Evolutionary conservation across 2,113 vertebrate species (phyloP).

Genomic region (Lipophrys pholis): DNA sequence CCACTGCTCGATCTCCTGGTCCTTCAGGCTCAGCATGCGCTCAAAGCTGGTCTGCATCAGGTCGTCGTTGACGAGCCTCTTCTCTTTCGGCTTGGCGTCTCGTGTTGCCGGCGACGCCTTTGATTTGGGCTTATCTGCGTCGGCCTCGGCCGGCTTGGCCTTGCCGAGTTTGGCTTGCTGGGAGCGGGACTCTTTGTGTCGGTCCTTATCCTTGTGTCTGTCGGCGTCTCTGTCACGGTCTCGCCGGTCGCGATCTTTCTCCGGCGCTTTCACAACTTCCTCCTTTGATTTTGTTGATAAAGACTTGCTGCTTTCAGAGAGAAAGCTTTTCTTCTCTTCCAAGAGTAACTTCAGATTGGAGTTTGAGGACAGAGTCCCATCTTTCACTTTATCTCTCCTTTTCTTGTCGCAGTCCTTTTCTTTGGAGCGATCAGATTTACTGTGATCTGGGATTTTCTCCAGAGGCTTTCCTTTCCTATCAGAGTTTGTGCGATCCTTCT

Average conservation of each 20-base stretch:
- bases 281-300: slow-evolving; percentile 89
- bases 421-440: slow-evolving; percentile 88
- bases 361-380: slow-evolving; percentile 77
- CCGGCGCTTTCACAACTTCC: slow-evolving; percentile 88
- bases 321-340: slow-evolving; percentile 89
- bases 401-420: slow-evolving; percentile 91
- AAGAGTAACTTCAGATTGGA: slow-evolving; percentile 85
- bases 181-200: slow-evolving; percentile 88
- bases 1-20: slow-evolving; percentile 98
- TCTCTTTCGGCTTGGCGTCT: slow-evolving; percentile 93
- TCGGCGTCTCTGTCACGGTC: slow-evolving; percentile 89
- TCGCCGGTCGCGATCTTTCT: slow-evolving; percentile 93
- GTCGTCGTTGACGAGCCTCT: slow-evolving; percentile 96
- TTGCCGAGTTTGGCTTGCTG: slow-evolving; percentile 84
- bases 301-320: slow-evolving; percentile 85
- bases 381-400: slow-evolving; percentile 89
- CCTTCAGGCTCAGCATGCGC: slow-evolving; percentile 97
- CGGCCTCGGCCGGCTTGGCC: slow-evolving; percentile 70
- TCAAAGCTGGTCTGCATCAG: slow-evolving; percentile 99
- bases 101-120: slow-evolving; percentile 85
- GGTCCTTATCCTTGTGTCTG: slow-evolving; percentile 92
- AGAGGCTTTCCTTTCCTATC: slow-evolving; percentile 89
- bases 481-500: slow-evolving; percentile 85
- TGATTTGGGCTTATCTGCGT: slow-evolving; percentile 87
- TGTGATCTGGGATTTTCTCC: slow-evolving; percentile 88